These are phyloP conservation scores for Rotaria sp. DNA, from an alignment of 2,888 invertebrate genomes.

Conservation along the genomic window DNA sequence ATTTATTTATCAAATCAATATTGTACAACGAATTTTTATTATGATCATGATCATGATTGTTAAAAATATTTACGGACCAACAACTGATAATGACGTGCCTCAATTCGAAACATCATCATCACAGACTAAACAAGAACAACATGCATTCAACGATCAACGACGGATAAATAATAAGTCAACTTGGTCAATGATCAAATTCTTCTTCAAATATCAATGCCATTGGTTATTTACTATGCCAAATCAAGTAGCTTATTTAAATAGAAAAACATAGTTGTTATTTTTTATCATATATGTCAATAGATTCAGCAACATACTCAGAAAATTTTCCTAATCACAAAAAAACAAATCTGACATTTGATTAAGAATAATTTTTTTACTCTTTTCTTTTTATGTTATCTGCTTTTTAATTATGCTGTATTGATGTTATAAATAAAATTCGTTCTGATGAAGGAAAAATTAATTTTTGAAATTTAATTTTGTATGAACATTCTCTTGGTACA, in stretches of 20 bases:
- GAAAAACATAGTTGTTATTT: not conserved
- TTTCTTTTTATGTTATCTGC: no score
- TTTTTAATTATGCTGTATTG: no score
- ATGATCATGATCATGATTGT: not conserved
- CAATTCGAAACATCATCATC: not conserved
- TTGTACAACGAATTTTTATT: not conserved
- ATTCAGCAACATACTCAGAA: no score
- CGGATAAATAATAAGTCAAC: not conserved
- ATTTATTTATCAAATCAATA: not conserved
- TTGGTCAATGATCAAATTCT: not conserved
- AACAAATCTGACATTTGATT: no score
- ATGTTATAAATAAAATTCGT: no score
- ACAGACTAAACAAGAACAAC: not conserved
- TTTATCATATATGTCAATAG: no score
- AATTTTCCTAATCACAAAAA: not conserved
- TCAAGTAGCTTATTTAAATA: not conserved
- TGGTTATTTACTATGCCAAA: not conserved
- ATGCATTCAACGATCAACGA: not conserved
- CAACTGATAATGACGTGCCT: not conserved
- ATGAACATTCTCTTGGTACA: no score
- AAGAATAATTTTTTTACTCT: no score
- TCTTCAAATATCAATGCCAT: not conserved
- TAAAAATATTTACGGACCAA: not conserved
- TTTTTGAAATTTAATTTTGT: no score
- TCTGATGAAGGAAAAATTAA: no score